Base-by-base conservation (phyloP, 1,140 invertebrate species). In the Caerostris darwini region DNA sequence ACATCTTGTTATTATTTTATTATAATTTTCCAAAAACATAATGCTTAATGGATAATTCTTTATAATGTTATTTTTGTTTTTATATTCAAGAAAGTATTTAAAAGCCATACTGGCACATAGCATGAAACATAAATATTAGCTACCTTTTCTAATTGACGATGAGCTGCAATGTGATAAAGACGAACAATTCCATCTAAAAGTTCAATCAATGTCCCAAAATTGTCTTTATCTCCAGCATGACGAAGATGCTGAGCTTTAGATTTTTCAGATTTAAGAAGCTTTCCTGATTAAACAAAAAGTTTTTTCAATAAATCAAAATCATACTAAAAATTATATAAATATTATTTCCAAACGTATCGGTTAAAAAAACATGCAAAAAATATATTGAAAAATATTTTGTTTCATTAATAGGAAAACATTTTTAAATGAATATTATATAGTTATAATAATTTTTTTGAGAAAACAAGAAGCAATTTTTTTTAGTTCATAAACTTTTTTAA, bases 131-230 rank as follows among this genome's bases (percentile, higher is more conserved):
- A 67, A 69, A 54, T 90, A 19, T 61, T 59, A 61, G 14, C 61
- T 77, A 98, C 97, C 96, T 97, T 98, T 50, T 97, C 97, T 8
- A 98, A 96, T 95, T 98, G 97, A 95, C 97, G 97, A 95, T 97
- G 97, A 12, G 97, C 97, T 56, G 97, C 96, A 81, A 97, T 96
- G 90, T 97, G 97, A 95, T 98, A 98, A 88, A 98, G 96, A 0
- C 98, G 96, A 14, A 98, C 96, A 2, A 97, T 96, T 34, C 97
- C 97, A 95, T 98, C 97, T 0, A 98, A 95, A 3, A 98, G 95
- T 97, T 97, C 94, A 96, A 95, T 58, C 96, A 95, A 64, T 86
- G 95, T 91, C 89, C 93, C 92, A 92, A 83, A 93, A 95, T 92
- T 86, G 67, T 93, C 90, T 87, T 95, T 92, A 61, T 92, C 77